Evolutionary conservation across 2,113 vertebrate species (phyloP).

Genomic region (Monopterus albus): DNA sequence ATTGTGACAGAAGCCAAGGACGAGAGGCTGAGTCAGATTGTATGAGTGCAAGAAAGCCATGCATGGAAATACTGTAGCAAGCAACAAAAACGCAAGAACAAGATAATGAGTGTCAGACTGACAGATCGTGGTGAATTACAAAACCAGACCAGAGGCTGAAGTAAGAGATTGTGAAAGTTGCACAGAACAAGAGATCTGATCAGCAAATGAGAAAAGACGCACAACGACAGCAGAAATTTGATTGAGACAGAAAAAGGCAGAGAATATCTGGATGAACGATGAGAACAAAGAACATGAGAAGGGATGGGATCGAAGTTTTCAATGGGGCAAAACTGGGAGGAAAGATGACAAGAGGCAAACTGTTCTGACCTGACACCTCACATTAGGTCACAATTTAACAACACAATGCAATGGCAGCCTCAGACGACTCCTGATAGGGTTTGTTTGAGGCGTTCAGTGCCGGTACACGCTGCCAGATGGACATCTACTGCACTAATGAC

Average conservation of each 20-base stretch:
- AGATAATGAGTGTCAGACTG: not conserved
- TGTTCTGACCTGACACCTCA: not conserved
- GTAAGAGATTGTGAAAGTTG: not conserved
- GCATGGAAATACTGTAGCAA: too few relatives aligned
- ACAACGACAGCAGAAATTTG: not conserved
- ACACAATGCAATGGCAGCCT: not conserved
- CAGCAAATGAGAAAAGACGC: not conserved
- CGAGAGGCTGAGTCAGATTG: not conserved
- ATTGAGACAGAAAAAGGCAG: not conserved
- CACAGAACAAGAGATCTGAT: not conserved
- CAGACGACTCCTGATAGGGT: not conserved
- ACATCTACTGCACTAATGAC: not conserved
- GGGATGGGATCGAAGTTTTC: not conserved
- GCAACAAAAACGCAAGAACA: too few relatives aligned
- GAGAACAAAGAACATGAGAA: not conserved
- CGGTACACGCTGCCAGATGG: too few relatives aligned
- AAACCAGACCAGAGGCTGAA: not conserved
- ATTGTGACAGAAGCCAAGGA: not conserved
- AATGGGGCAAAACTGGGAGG: not conserved
- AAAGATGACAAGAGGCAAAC: too few relatives aligned
- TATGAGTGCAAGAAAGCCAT: not conserved
- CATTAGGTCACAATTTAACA: not conserved
- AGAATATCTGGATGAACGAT: not conserved
- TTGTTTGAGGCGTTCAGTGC: too few relatives aligned
- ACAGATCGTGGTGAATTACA: not conserved